Conservation (phyloP, 2,113 vertebrate genomes). For the Ceyx melanurus region DNA sequence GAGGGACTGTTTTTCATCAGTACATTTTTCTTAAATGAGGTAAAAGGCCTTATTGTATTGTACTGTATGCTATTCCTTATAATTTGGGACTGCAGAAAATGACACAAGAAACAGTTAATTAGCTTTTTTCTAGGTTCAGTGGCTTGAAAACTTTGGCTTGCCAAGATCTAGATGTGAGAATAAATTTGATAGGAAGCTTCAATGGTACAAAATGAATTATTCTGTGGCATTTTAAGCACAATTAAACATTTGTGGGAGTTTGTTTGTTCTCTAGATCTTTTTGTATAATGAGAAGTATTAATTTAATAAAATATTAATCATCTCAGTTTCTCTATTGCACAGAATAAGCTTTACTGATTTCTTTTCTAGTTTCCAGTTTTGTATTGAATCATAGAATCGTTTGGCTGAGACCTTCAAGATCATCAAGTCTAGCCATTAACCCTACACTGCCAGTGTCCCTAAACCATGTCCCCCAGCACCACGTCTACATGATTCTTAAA, state of each 20-base stretch:
- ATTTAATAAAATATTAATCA: conserved; percentile 57
- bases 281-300: conserved; percentile 47
- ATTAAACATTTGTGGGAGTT: conserved; percentile 65
- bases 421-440: too few relatives aligned
- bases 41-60: not conserved
- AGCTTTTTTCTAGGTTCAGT: conserved; percentile 48
- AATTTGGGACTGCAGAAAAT: not conserved
- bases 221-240: conserved; percentile 55
- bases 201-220: conserved; percentile 51
- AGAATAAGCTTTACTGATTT: not conserved
- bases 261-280: conserved; percentile 48
- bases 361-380: not conserved
- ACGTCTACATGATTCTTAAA: too few relatives aligned
- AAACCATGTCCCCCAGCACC: too few relatives aligned
- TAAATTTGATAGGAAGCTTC: conserved; percentile 53
- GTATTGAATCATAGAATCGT: too few relatives aligned
- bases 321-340: not conserved
- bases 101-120: conserved; percentile 50
- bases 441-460: too few relatives aligned
- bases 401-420: too few relatives aligned
- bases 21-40: not conserved
- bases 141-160: conserved; percentile 36
- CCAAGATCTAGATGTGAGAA: conserved; percentile 12
- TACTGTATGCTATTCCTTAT: not conserved
- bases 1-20: not conserved